Base-by-base conservation (phyloP, 2,797 vertebrate species). In the Macroramphosus scolopax region DNA sequence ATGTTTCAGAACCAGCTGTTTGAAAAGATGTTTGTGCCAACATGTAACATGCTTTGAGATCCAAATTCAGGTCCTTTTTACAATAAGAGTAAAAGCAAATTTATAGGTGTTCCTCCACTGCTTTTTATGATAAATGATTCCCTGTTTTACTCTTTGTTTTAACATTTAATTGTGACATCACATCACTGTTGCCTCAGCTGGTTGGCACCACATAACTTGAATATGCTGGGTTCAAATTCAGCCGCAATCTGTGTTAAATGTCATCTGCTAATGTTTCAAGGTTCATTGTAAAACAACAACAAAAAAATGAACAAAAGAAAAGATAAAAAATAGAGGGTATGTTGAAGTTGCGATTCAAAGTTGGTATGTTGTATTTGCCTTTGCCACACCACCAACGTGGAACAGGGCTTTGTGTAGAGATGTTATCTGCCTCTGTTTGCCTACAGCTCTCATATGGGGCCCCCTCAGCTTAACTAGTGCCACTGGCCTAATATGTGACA, bases 381-480 rank as follows among this genome's bases (percentile, higher is more conserved):
- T 56, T 18, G 34, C 57, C 54, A 35, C 37, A 40, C 40, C 28
- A 18, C 38, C 26, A 44, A 12, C 46, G 38, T 16, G 4, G 15
- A 57, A 17, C 37, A 57, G 29, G 55, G 34, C 30, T 50, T 59
- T 45, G 52, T 40, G 43, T 17, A 8, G 44, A 69, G 68, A 72
- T 71, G 68, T 76, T 77, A 75, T 81, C 76, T 34, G 55, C 31
- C 16, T 68, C 29, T 79, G 70, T 83, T 82, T 87, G 73, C 77
- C 48, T 60, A 36, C 57, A 59, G 61, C 54, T 75, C 49, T 81
- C 80, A 82, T 75, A 79, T 82, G 70, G 20, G 63, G 51, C 63
- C 51, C 63, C 36, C 42, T 41, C 30, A 31, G 52, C n/a, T 64
- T 26, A 77, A 77, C 74, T 22, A 45, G 52, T 55, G 52, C 35